Evolutionary conservation across 2,797 vertebrate genomes (phyloP).

Genomic region (Propithecus deckenii): DNA sequence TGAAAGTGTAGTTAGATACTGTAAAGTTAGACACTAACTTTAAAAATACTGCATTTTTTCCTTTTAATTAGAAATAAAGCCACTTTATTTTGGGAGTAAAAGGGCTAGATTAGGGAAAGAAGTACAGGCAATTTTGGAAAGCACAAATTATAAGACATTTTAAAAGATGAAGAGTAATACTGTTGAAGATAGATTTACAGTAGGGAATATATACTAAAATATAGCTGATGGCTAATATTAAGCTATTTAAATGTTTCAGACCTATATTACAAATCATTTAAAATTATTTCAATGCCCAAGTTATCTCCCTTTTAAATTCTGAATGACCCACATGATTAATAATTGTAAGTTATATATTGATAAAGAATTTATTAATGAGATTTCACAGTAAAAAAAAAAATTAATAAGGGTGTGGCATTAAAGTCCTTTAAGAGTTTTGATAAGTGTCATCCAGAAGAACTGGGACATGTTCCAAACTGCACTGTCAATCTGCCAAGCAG

Average conservation of each 20-base stretch:
- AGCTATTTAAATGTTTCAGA: slow-evolving; percentile 21
- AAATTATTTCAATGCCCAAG: background rate
- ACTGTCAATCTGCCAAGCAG: slow-evolving; percentile 7
- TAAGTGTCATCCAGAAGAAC: slow-evolving; percentile 44
- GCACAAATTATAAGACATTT: slow-evolving; percentile 6
- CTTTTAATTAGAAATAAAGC: background rate
- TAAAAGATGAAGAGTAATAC: background rate
- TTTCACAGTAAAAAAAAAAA: slow-evolving; percentile 24
- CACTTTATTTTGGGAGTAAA: background rate
- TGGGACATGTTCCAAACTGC: background rate
- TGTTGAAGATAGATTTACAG: background rate
- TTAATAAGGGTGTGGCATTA: background rate
- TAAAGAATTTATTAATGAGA: background rate
- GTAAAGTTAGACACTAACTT: background rate
- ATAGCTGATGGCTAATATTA: background rate
- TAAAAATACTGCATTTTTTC: background rate
- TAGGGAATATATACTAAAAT: background rate
- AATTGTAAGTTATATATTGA: background rate
- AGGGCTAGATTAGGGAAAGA: background rate
- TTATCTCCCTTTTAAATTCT: slow-evolving; percentile 30
- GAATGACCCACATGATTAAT: slow-evolving; percentile 16
- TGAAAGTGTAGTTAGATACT: background rate
- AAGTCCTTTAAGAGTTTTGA: slow-evolving; percentile 22
- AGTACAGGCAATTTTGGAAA: background rate
- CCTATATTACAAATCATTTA: background rate